These are phyloP conservation scores for Buceros bicornis DNA, from an alignment of 2,797 vertebrate genomes.

Conservation along the genomic window DNA sequence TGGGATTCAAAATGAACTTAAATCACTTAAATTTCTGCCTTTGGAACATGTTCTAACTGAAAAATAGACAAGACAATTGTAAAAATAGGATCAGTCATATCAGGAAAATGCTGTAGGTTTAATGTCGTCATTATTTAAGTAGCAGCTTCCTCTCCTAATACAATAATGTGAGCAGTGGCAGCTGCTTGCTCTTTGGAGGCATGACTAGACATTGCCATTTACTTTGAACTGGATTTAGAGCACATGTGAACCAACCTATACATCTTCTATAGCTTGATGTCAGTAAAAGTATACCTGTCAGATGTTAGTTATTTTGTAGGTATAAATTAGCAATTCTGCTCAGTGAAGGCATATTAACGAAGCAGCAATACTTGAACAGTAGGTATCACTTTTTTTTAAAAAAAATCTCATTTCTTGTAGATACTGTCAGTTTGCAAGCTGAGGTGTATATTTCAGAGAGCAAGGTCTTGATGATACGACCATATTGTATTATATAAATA, in stretches of 20 bases:
- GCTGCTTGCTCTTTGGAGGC: background rate
- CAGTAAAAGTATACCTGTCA: background rate
- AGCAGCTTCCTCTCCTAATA: background rate
- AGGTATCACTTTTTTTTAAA: background rate
- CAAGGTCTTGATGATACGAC: slow-evolving; percentile 61
- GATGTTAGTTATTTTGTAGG: slow-evolving; percentile 4
- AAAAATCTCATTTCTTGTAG: background rate
- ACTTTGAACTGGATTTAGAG: background rate
- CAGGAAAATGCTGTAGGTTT: background rate
- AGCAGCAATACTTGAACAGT: slow-evolving; percentile 9
- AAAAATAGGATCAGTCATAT: background rate
- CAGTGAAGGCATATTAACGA: slow-evolving; percentile 15
- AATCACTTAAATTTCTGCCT: background rate
- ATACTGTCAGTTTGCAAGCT: slow-evolving; percentile 55
- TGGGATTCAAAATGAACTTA: background rate
- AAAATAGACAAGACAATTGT: background rate
- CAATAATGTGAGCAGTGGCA: background rate
- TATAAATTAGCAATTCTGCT: slow-evolving; percentile 47
- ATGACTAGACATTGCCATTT: background rate
- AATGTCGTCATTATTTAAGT: background rate
- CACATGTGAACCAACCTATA: background rate
- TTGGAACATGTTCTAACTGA: background rate
- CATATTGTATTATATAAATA: slow-evolving; percentile 66
- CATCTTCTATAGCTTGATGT: background rate
- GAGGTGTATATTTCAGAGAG: slow-evolving; percentile 65